phyloP scores from a whole-genome alignment of 1,140 invertebrate species.

The Pentalonia nigronervosa region DNA sequence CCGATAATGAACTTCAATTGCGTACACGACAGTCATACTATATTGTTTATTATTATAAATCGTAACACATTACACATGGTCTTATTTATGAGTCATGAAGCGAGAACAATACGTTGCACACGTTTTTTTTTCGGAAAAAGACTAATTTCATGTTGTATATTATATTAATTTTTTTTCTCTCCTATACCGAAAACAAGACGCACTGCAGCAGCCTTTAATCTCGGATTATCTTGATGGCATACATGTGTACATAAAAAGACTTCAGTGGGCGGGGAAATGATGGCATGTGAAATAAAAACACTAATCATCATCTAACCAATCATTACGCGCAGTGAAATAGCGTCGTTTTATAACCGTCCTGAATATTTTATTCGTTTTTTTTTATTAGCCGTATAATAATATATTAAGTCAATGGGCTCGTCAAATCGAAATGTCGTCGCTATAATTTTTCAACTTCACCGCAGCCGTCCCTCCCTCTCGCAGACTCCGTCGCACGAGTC shows the following conservation, averaged over 20 bases:
- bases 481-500: not conserved
- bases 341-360: not conserved
- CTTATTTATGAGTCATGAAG: not conserved
- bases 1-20: no score
- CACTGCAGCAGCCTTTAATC: not conserved
- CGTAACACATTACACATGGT: not conserved
- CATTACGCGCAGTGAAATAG: not conserved
- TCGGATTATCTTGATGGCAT: not conserved
- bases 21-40: no score
- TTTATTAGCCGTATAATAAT: slow-evolving; percentile 39
- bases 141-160: not conserved
- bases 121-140: not conserved
- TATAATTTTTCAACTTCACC: not conserved
- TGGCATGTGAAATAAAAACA: not conserved
- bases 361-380: slow-evolving; percentile 29
- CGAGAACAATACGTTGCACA: not conserved
- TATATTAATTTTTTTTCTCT: not conserved
- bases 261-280: not conserved
- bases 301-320: not conserved
- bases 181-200: not conserved
- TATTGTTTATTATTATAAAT: not conserved
- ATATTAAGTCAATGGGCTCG: slow-evolving; percentile 32
- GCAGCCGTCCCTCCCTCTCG: not conserved
- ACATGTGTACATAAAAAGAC: not conserved
- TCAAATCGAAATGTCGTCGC: slow-evolving; percentile 20